phyloP scores from a whole-genome alignment of 2,888 invertebrate genomes.

The Notocelia uddmanniana region DNA sequence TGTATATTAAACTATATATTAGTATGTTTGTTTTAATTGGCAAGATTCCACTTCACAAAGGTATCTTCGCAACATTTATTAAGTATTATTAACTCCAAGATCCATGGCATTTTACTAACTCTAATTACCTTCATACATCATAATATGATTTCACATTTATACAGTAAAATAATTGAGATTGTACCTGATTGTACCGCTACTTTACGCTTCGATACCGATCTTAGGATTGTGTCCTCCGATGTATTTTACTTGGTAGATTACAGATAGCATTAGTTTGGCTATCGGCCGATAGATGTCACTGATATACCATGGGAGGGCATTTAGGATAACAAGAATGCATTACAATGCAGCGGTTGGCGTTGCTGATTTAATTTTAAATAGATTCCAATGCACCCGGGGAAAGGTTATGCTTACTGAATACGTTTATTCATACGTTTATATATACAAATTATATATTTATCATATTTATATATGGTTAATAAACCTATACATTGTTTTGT shows the following conservation, averaged over 20 bases:
- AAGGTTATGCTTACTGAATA: background rate
- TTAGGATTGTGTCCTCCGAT: background rate
- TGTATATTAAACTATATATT: background rate
- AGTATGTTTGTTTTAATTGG: constrained; percentile 2
- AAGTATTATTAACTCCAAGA: background rate
- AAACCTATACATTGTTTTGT: too few species aligned
- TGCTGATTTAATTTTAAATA: background rate
- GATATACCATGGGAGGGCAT: background rate
- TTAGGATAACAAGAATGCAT: background rate
- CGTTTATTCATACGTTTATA: too few species aligned
- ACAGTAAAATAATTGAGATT: background rate
- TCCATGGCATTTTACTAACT: constrained; percentile 20
- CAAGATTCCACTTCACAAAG: background rate
- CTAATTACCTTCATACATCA: constrained; percentile 30
- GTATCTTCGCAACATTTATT: background rate
- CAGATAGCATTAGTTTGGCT: constrained; percentile 1
- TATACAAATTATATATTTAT: too few species aligned
- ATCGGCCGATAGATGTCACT: constrained; percentile 24
- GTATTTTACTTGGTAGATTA: constrained; percentile 14
- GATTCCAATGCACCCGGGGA: background rate
- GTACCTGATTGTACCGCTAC: constrained; percentile 16
- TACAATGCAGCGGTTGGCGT: background rate
- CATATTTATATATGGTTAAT: too few species aligned
- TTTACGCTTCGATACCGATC: constrained; percentile 31
- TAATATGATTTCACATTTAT: constrained; percentile 13